Conservation (phyloP, 2,888 invertebrate genomes). For the Bombyx huttoni region DNA sequence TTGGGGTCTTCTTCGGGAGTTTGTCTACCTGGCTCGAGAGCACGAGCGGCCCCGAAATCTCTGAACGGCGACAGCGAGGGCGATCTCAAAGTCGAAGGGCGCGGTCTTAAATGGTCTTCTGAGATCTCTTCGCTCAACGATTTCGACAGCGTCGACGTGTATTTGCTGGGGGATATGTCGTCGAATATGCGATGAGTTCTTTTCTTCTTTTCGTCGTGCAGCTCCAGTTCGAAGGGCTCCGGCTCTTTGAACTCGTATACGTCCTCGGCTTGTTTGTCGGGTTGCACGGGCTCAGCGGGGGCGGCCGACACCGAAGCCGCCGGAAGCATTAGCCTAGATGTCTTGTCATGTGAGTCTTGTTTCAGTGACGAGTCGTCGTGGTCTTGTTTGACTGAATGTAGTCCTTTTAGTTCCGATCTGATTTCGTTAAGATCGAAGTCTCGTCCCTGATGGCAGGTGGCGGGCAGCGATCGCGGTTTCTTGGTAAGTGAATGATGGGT, state of each 20-base stretch:
- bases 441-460: slow-evolving; percentile 53
- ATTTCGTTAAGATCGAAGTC: slow-evolving; percentile 90
- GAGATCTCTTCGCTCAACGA: slow-evolving; percentile 72
- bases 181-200: slow-evolving; percentile 65
- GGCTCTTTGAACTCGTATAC: slow-evolving; percentile 92
- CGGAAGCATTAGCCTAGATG: slow-evolving; percentile 4
- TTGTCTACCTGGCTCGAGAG: slow-evolving; percentile 65
- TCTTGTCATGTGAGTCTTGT: slow-evolving; percentile 23
- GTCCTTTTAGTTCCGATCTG: slow-evolving; percentile 86
- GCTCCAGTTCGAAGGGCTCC: slow-evolving; percentile 88
- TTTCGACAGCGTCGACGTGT: slow-evolving; percentile 54
- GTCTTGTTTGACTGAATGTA: slow-evolving; percentile 69
- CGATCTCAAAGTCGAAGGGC: slow-evolving; percentile 41
- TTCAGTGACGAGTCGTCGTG: slow-evolving; percentile 36
- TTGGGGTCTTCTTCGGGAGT: slow-evolving; percentile 77
- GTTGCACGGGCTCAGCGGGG: slow-evolving; percentile 26
- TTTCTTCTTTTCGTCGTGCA: slow-evolving; percentile 72
- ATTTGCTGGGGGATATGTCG: slow-evolving; percentile 63
- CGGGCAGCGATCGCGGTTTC: slow-evolving; percentile 32
- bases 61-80: slow-evolving; percentile 60
- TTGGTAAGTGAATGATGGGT: slow-evolving; percentile 45
- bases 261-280: slow-evolving; percentile 71
- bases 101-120: slow-evolving; percentile 43
- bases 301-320: slow-evolving; percentile 16
- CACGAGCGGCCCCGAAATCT: slow-evolving; percentile 53